A percentile compares a stretch with the other conserved stretches of the same genome.
Evolutionary conservation across 2,797 vertebrate species (phyloP).

Genomic region (Aphelocoma californica): DNA sequence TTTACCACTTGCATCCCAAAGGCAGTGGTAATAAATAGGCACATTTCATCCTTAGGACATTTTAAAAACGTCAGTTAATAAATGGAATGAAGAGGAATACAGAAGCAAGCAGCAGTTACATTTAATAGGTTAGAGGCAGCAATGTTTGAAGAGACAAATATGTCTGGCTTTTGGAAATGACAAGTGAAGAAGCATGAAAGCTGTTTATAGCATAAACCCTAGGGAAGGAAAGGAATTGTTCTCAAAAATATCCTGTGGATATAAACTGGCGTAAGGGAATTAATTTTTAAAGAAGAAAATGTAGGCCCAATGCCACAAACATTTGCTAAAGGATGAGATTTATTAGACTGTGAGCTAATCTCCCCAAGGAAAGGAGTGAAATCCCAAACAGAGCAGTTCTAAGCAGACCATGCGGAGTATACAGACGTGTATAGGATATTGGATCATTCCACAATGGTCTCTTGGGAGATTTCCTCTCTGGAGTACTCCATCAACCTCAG

Average conservation of each 20-base stretch:
- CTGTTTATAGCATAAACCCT: neutral
- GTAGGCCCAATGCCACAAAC: neutral
- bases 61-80: neutral
- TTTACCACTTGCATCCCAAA: neutral
- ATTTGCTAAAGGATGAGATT: conserved; percentile 41
- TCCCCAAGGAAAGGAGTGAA: conserved; percentile 38
- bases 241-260: neutral
- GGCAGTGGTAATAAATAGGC: neutral
- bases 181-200: neutral
- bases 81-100: neutral
- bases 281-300: conserved; percentile 44
- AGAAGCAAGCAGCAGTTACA: neutral
- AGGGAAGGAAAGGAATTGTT: conserved; percentile 4
- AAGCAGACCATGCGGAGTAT: neutral
- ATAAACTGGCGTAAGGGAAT: neutral
- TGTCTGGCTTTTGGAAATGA: neutral
- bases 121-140: neutral
- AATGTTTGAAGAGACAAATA: conserved; percentile 2
- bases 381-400: neutral
- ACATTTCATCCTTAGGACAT: neutral
- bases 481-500: neutral
- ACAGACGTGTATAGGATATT: neutral
- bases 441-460: neutral
- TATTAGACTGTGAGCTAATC: conserved; percentile 49
- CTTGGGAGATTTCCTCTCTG: neutral